Conservation (phyloP, 2,797 vertebrate species). For the Lithobates pipiens region DNA sequence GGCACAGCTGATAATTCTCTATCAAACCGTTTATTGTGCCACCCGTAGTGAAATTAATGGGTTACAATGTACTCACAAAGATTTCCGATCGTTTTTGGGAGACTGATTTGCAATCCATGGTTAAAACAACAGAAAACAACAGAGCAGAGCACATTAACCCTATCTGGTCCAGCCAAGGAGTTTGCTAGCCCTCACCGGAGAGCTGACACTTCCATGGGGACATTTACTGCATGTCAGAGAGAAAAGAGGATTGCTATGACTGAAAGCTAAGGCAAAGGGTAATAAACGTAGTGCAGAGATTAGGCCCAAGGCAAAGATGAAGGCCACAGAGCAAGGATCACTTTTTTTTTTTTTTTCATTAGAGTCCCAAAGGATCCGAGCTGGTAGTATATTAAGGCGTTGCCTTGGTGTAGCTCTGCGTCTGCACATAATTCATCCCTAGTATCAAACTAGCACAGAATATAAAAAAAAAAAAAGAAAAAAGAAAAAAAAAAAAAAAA, state of each 20-base stretch:
- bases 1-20: constrained; percentile 35
- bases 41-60: constrained; percentile 51
- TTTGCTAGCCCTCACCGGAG: constrained; percentile 6
- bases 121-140: constrained; percentile 37
- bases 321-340: constrained; percentile 53
- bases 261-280: constrained; percentile 51
- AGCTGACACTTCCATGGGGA: constrained; percentile 29
- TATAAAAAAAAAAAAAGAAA: neutral
- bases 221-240: constrained; percentile 31
- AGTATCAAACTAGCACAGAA: constrained; percentile 17
- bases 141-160: constrained; percentile 31
- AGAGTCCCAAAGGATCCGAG: constrained; percentile 25
- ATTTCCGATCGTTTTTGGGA: constrained; percentile 52
- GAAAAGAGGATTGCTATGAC: constrained; percentile 30
- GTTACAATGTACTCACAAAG: constrained; percentile 54
- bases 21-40: constrained; percentile 54
- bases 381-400: constrained; percentile 52
- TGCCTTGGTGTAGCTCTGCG: constrained; percentile 39
- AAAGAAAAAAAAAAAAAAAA: no score
- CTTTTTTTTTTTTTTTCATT: constrained; percentile 14
- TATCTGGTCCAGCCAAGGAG: neutral
- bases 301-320: constrained; percentile 52
- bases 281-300: constrained; percentile 51
- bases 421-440: constrained; percentile 15
- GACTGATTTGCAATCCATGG: constrained; percentile 49